These are phyloP conservation scores for Sebastes variabilis DNA, from an alignment of 2,797 vertebrate genomes.

Conservation along the genomic window DNA sequence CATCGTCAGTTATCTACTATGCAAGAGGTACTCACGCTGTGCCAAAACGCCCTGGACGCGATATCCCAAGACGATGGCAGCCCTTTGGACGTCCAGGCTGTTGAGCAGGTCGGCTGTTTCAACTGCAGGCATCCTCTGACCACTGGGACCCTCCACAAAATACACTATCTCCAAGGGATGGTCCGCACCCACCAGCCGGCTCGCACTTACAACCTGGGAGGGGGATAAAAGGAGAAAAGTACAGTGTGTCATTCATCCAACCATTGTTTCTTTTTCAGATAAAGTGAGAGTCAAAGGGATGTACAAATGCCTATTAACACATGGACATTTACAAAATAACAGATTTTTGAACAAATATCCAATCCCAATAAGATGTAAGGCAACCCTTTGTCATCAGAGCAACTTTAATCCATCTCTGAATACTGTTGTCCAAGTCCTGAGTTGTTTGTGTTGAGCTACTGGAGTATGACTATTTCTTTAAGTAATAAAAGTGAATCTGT, in stretches of 20 bases:
- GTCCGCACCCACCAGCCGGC: constrained; percentile 84
- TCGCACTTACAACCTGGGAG: constrained; percentile 89
- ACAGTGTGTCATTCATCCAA: not conserved
- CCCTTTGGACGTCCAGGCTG: constrained; percentile 92
- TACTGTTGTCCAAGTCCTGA: not conserved
- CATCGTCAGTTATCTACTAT: not conserved
- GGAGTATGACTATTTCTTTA: not conserved
- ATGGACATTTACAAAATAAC: not conserved
- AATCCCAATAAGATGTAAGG: not conserved
- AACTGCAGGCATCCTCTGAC: constrained; percentile 88
- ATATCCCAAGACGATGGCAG: constrained; percentile 96
- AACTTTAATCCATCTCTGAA: not conserved
- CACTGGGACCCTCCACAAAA: constrained; percentile 92
- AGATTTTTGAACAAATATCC: not conserved
- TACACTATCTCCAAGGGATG: constrained; percentile 93
- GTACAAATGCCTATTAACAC: not conserved
- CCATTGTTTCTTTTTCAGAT: not conserved
- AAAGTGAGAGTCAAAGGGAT: not conserved
- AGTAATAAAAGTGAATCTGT: not conserved
- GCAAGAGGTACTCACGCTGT: constrained; percentile 87
- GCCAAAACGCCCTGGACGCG: constrained; percentile 93
- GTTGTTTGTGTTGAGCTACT: not conserved
- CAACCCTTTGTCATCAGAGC: not conserved
- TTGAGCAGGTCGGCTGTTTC: constrained; percentile 90
- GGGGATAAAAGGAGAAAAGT: not conserved